phyloP scores from a whole-genome alignment of 2,797 vertebrate species.

The Takifugu rubripes region DNA sequence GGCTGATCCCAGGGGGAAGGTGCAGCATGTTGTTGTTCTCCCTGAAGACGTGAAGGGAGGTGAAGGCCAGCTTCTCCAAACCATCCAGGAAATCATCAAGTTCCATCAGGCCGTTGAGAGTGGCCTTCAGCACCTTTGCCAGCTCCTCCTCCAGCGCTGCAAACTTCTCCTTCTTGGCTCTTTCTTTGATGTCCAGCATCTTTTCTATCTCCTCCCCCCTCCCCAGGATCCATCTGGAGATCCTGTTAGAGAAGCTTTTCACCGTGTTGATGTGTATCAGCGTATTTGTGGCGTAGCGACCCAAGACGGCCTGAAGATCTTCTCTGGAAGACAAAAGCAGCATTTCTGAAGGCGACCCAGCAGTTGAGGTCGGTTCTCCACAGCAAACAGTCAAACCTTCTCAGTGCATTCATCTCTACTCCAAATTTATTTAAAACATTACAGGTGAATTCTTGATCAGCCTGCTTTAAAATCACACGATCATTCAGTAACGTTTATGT shows the following conservation, averaged over 20 bases:
- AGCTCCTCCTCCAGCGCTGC: conserved; percentile 62
- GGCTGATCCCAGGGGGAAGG: conserved; percentile 30
- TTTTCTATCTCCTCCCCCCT: conserved; percentile 50
- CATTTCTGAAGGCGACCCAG: too few species aligned
- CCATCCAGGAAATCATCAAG: conserved; percentile 64
- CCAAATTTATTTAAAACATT: too few species aligned
- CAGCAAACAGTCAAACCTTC: too few species aligned
- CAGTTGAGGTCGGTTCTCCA: too few species aligned
- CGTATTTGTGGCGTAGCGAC: conserved; percentile 54
- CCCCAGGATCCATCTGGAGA: conserved; percentile 48
- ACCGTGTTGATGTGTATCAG: conserved; percentile 46
- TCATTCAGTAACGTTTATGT: too few species aligned
- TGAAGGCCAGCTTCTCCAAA: conserved; percentile 70
- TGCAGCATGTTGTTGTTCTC: conserved; percentile 30
- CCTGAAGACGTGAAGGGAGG: conserved; percentile 64
- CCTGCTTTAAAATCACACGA: too few species aligned
- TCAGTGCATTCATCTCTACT: too few species aligned
- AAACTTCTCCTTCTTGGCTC: conserved; percentile 25
- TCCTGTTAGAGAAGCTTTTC: conserved; percentile 48
- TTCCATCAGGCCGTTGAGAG: conserved; percentile 56
- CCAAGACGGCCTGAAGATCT: conserved; percentile 37
- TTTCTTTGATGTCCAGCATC: conserved; percentile 62
- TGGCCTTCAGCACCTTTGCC: conserved; percentile 40
- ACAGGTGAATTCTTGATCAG: too few species aligned
- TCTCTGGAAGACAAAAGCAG: conserved; percentile 43